Conservation (phyloP, 2,113 vertebrate species). For the Apeltes quadracus region DNA sequence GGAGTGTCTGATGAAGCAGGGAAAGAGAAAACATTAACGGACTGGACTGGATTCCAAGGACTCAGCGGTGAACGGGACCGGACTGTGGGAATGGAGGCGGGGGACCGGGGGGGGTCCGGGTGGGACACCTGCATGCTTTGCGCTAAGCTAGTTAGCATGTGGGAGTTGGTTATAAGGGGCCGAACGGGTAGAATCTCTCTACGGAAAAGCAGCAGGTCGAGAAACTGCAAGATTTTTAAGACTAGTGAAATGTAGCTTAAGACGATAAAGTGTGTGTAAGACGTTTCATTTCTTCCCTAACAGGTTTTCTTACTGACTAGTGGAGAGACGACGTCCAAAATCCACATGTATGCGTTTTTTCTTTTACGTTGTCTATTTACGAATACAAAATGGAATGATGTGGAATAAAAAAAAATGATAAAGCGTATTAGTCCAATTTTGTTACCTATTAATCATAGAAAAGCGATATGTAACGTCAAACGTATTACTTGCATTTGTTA, state of each 20-base stretch:
- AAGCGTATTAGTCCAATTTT: too few species aligned
- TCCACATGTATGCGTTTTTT: not conserved
- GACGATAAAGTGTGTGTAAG: not conserved
- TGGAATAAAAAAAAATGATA: too few species aligned
- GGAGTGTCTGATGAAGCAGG: constrained; percentile 55
- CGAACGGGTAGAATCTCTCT: not conserved
- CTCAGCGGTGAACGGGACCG: not conserved
- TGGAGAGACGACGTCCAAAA: not conserved
- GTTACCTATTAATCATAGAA: too few species aligned
- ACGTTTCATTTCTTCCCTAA: not conserved
- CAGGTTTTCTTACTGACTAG: too few species aligned
- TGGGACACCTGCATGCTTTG: not conserved
- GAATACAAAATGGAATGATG: too few species aligned
- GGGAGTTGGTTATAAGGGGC: not conserved
- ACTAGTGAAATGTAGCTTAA: not conserved
- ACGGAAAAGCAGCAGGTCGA: not conserved
- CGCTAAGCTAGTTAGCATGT: not conserved
- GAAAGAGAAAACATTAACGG: constrained; percentile 27
- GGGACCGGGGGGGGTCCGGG: not conserved
- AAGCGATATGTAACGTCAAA: too few species aligned
- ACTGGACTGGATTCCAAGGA: constrained; percentile 24
- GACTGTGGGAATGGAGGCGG: not conserved
- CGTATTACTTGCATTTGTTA: not conserved
- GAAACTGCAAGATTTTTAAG: not conserved
- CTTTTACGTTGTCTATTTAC: not conserved